phyloP scores from a whole-genome alignment of 2,888 invertebrate species.

The Scaptodrosophila latifasciaeformis region DNA sequence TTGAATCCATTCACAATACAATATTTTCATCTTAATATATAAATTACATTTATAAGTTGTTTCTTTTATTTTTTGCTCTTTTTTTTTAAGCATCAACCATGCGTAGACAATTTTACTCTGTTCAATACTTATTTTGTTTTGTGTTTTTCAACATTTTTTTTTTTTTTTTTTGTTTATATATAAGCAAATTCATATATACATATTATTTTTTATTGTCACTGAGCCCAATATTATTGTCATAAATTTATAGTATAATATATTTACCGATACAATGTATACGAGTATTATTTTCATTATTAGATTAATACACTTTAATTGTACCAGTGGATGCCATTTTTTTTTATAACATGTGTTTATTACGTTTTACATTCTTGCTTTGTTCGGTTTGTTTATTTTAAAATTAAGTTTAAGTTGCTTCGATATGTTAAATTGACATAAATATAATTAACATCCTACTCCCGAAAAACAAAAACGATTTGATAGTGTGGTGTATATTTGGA shows the following conservation, averaged over 20 bases:
- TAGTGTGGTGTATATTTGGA: no score
- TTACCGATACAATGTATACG: neutral
- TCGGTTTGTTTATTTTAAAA: neutral
- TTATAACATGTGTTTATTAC: neutral
- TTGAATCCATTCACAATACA: neutral
- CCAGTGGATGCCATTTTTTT: neutral
- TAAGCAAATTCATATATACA: slow-evolving; percentile 8
- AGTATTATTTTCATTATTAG: no score
- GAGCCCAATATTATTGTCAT: slow-evolving; percentile 30
- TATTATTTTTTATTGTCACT: slow-evolving; percentile 45
- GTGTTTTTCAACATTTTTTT: neutral
- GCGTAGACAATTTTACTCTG: slow-evolving; percentile 46
- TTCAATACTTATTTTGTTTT: neutral
- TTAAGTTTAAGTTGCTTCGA: slow-evolving; percentile 33
- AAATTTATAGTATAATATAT: slow-evolving; percentile 1
- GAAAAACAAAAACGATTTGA: no score
- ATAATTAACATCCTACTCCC: no score
- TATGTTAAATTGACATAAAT: slow-evolving; percentile 48
- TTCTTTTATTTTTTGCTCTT: neutral
- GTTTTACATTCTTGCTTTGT: neutral
- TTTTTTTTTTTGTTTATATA: neutral
- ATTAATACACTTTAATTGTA: neutral
- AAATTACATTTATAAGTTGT: slow-evolving; percentile 7
- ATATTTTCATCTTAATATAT: slow-evolving; percentile 15
- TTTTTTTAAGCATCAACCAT: slow-evolving; percentile 53